Base-by-base conservation (phyloP, 2,113 vertebrate species). In the Isichthys henryi region DNA sequence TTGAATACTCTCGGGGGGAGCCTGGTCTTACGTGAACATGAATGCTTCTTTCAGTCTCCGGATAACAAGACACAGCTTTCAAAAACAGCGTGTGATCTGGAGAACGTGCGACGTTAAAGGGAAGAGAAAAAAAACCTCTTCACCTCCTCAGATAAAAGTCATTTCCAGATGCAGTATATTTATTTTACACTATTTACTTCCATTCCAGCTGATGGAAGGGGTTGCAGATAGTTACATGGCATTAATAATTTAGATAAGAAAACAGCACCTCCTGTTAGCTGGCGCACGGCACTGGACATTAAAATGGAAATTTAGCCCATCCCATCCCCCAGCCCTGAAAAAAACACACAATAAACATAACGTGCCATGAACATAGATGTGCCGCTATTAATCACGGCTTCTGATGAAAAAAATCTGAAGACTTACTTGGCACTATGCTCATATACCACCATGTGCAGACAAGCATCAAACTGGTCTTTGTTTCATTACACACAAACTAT, bases 181-280 rank as follows among this genome's bases (percentile, higher is more conserved):
- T 43, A 39, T 82, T 45, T 82, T 15, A 82, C 35, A 46, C 82
- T 84, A 84, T 48, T 84, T 48, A 23, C 45, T 1, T n/a, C 82
- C 82, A 84, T 48, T 45, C 8, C 39, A 23, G 45, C 19, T n/a
- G 43, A 84, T 84, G 10, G 82, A 21, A 5, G 7, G 1, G 77
- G 43, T 17, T 9, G 35, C 77, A 45, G 35, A 43, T 82, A 84
- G 82, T 84, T 84, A 84, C 48, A 84, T 43, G 39, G 45, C 82
- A 84, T 84, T 84, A 84, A 84, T 84, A 84, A 84, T 84, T 84
- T 48, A 48, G 45, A 48, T 84, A 84, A 84, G 82, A 10, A 48
- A 46, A 43, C 74, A 43, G 13, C 35, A 19, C 31, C 31, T 43
- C 74, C 35, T 31, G 74, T 39, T 15, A 77, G 70, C 70, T 19